phyloP scores from a whole-genome alignment of 1,140 invertebrate species.

The Apis florea region DNA sequence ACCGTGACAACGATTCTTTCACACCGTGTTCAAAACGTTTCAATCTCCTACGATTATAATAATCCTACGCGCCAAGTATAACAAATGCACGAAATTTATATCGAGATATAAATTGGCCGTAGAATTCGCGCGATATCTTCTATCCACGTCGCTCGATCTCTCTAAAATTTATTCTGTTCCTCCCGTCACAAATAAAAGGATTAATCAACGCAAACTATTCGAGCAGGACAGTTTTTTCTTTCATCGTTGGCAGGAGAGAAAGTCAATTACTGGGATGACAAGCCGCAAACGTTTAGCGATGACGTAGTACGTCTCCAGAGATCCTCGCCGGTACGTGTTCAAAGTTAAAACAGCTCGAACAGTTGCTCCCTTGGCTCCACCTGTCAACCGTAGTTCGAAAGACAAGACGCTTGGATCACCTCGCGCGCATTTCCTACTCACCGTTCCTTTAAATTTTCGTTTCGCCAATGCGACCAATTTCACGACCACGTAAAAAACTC shows the following conservation, averaged over 20 bases:
- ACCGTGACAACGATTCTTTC: not conserved
- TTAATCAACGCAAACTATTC: slow-evolving; percentile 47
- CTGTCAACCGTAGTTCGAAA: slow-evolving; percentile 47
- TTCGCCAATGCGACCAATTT: not conserved
- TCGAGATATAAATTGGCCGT: too few species aligned
- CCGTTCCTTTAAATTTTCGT: slow-evolving; percentile 3
- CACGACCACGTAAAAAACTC: not conserved
- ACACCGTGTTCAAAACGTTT: not conserved
- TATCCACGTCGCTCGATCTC: too few species aligned
- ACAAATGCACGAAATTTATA: too few species aligned
- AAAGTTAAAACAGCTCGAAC: slow-evolving; percentile 45
- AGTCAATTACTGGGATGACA: slow-evolving; percentile 69
- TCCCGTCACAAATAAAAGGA: not conserved
- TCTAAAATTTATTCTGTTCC: not conserved
- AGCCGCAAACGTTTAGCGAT: slow-evolving; percentile 48
- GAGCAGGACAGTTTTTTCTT: slow-evolving; percentile 53
- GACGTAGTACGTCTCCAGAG: slow-evolving; percentile 59
- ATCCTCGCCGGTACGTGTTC: slow-evolving; percentile 45
- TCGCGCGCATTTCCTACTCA: slow-evolving; percentile 46
- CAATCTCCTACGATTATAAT: not conserved
- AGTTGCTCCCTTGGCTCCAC: slow-evolving; percentile 36
- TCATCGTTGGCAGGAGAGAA: slow-evolving; percentile 57
- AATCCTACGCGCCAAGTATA: not conserved
- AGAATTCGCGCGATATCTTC: too few species aligned
- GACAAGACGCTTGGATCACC: slow-evolving; percentile 27